These are phyloP conservation scores for Oppia nitens DNA, from an alignment of 1,140 invertebrate species.

Conservation along the genomic window DNA sequence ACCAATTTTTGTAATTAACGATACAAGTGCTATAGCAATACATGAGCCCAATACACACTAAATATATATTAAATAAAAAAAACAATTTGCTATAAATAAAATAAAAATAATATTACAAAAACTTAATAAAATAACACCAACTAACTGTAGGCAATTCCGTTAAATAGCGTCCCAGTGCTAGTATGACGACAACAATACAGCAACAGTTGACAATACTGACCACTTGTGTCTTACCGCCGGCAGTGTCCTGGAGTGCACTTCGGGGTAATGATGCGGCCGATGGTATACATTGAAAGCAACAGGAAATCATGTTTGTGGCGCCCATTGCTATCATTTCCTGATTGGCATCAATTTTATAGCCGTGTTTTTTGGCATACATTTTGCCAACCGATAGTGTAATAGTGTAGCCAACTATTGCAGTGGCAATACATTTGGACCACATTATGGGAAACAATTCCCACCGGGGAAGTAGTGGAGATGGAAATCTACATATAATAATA, in stretches of 20 bases:
- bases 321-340: conserved; percentile 25
- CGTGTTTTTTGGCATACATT: conserved; percentile 59
- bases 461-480: neutral
- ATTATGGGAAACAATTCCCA: neutral
- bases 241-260: conserved; percentile 12
- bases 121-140: neutral
- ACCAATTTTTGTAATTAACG: conserved; percentile 63
- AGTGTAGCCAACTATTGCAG: conserved; percentile 74
- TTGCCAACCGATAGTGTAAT: conserved; percentile 80
- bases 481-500: neutral
- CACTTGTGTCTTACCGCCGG: conserved; percentile 11
- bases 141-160: conserved; percentile 54
- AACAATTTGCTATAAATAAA: conserved; percentile 16
- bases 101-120: no score
- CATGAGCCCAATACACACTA: conserved; percentile 70
- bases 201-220: conserved; percentile 41
- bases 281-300: conserved; percentile 23
- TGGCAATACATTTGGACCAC: conserved; percentile 9
- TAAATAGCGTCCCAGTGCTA: conserved; percentile 71
- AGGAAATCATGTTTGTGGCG: conserved; percentile 19
- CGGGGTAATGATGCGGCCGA: conserved; percentile 4
- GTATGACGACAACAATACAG: conserved; percentile 50
- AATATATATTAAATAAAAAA: conserved; percentile 23
- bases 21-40: conserved; percentile 75
- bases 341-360: conserved; percentile 22